Base-by-base conservation (phyloP, 2,888 invertebrate species). In the Netelia melanura region DNA sequence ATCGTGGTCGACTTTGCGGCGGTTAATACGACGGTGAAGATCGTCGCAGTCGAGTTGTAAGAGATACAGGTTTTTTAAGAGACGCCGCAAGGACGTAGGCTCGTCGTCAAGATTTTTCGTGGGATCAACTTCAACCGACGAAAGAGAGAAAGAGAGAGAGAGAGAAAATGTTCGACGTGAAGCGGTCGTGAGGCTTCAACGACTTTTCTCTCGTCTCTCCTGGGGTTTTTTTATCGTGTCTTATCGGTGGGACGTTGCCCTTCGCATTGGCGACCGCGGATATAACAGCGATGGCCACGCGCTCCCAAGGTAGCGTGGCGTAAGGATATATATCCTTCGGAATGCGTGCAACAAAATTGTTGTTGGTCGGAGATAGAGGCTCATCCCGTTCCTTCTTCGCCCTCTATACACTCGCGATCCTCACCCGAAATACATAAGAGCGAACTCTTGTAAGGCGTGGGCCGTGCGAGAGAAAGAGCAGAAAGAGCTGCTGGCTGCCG, bases 361-460 rank as follows among this genome's bases (percentile, higher is more conserved):
- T 64, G 72, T 68, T 68, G 23, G 30, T 30, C 71, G 70, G 74
- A 38, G 38, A 38, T 38, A 44, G 54, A 58, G 65, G 62, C 81
- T 65, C 82, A 71, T 79, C 75, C 75, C 74, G 48, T 23, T 38
- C 6, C 77, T 68, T 75, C 48, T 71, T 78, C 48, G 58, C 71
- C 56, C 70, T 62, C 48, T 48, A 68, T 48, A 68, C 25, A 56
- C 74, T 56, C 81, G 61, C 5, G 38, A 38, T 38, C 38, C 84
- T 84, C 65, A 74, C 30, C 85, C 82, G 75, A 85, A 85, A 72
- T 65, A 56, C 74, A 82, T 84, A 84, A 83, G 86, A 86, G 84
- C 83, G 58, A 87, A 84, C 72, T 75, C 81, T 81, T 84, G 86
- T 86, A 75, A 85, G 78, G 79, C 85, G 85, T 85, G 85, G 85